Base-by-base conservation (phyloP, 2,113 vertebrate species). In the Terrapene triunguis region DNA sequence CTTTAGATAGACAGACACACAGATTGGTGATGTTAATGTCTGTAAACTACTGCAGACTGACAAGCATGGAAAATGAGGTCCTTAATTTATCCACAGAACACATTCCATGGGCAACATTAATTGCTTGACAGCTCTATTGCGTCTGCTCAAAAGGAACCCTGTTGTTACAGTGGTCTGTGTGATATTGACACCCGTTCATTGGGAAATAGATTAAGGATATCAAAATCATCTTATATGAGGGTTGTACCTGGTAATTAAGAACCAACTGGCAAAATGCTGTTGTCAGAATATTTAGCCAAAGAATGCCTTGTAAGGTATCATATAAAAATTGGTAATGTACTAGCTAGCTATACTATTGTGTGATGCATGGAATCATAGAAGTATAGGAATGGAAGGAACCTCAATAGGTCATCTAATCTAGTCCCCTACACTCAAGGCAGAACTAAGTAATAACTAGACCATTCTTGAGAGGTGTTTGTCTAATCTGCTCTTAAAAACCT, bases 51-150 rank as follows among this genome's bases (percentile, higher is more conserved):
- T 27, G 32, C 0, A 7, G 2, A 1, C 0, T 6, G 54, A 76
- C 6, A 87, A 90, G 8, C 13, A 54, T 87, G 42, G 82, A 87
- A 88, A 85, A 22, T 21, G 10, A 7, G 85, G 8, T 69, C 69
- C 47, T 94, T 82, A 69, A 44, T 93, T 94, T 91, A 32, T 83
- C 44, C 76, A 8, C 16, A 4, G 54, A 13, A n/a, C 32, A 85
- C 6, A n/a, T 35, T 89, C 4, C 8, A 48, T 27, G 6, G 11
- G 1, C 1, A 3, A 21, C 55, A 14, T 50, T 76, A 3, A 47
- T 4, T 69, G 81, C 10, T 38, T 78, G n/a, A 24, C 62, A 72
- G 27, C 84, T 86, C 48, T 48, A 84, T 82, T 1, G 32, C 59
- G 9, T 84, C 42, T 92, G 32, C 32, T 87, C 32, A 90, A 6